Conservation (phyloP, 2,113 vertebrate genomes). For the Ceyx margarethae region DNA sequence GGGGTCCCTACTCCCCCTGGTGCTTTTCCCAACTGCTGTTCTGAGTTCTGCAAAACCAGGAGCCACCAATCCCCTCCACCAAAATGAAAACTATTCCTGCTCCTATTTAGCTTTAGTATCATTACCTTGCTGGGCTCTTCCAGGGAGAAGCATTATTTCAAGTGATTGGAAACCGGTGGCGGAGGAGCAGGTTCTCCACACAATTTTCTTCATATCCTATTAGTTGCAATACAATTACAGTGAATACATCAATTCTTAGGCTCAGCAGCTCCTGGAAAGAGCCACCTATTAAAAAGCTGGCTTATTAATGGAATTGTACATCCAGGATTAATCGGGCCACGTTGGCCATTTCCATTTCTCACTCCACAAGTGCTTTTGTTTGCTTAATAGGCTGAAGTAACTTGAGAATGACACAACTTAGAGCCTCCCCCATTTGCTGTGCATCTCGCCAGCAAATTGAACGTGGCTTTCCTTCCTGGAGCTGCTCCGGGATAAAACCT, state of each 20-base stretch:
- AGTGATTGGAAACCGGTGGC: slow-evolving; percentile 72
- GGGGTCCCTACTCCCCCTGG: neutral
- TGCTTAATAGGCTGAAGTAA: slow-evolving; percentile 82
- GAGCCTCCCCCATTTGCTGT: slow-evolving; percentile 70
- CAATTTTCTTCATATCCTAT: slow-evolving; percentile 80
- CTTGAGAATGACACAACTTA: slow-evolving; percentile 77
- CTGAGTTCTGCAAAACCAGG: neutral
- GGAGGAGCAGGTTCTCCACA: slow-evolving; percentile 70
- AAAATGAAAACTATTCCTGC: neutral
- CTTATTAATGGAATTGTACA: slow-evolving; percentile 83
- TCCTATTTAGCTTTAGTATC: neutral
- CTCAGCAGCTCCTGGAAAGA: slow-evolving; percentile 72
- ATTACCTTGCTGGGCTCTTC: slow-evolving; percentile 49
- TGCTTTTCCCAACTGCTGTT: neutral
- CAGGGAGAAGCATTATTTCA: slow-evolving; percentile 73
- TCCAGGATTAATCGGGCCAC: slow-evolving; percentile 78
- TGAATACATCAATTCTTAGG: slow-evolving; percentile 78
- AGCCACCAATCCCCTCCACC: neutral
- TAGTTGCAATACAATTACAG: slow-evolving; percentile 80
- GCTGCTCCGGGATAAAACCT: slow-evolving; percentile 27
- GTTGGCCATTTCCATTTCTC: slow-evolving; percentile 80
- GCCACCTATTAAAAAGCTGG: slow-evolving; percentile 76
- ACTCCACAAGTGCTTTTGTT: slow-evolving; percentile 82
- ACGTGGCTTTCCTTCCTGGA: slow-evolving; percentile 6
- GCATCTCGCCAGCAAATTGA: slow-evolving; percentile 61